These are phyloP conservation scores for Umimayanthus kanabou DNA, from an alignment of 92 coral and sea anemone species.

Conservation along the genomic window DNA sequence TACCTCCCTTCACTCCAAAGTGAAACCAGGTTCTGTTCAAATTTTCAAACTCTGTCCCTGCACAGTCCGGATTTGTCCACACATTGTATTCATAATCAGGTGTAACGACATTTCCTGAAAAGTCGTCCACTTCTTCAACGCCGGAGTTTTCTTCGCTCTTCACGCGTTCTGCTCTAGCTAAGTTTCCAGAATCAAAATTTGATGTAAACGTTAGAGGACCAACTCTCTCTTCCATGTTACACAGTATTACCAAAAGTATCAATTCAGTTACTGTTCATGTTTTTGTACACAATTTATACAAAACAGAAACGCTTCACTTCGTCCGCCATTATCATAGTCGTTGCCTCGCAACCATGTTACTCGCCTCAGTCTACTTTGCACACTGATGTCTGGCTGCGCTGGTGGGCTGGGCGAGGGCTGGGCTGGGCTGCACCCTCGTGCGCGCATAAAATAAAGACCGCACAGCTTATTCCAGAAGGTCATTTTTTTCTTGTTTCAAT, in stretches of 20 bases:
- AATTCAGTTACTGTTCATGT: not conserved
- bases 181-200: slow-evolving; percentile 96
- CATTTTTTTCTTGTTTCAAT: too few relatives aligned
- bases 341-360: slow-evolving; percentile 74
- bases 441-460: too few relatives aligned
- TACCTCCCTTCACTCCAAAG: slow-evolving; percentile 94
- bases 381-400: too few relatives aligned
- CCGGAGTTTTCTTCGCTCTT: slow-evolving; percentile 66
- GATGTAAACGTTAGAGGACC: slow-evolving; percentile 96
- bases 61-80: slow-evolving; percentile 98
- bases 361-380: slow-evolving; percentile 50
- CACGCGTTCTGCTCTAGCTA: slow-evolving; percentile 88
- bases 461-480: too few relatives aligned
- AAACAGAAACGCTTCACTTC: slow-evolving; percentile 28
- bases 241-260: not conserved
- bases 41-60: slow-evolving; percentile 87
- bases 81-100: slow-evolving; percentile 93
- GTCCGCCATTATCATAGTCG: slow-evolving; percentile 57
- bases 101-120: slow-evolving; percentile 35
- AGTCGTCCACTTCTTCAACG: slow-evolving; percentile 53
- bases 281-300: slow-evolving; percentile 2
- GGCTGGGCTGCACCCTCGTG: too few relatives aligned
- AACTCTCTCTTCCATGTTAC: slow-evolving; percentile 80
- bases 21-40: slow-evolving; percentile 94
- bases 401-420: too few relatives aligned